A percentile compares a stretch with the other conserved stretches of the same genome.
Conservation (phyloP, 2,888 invertebrate genomes). For the Lagria hirta region DNA sequence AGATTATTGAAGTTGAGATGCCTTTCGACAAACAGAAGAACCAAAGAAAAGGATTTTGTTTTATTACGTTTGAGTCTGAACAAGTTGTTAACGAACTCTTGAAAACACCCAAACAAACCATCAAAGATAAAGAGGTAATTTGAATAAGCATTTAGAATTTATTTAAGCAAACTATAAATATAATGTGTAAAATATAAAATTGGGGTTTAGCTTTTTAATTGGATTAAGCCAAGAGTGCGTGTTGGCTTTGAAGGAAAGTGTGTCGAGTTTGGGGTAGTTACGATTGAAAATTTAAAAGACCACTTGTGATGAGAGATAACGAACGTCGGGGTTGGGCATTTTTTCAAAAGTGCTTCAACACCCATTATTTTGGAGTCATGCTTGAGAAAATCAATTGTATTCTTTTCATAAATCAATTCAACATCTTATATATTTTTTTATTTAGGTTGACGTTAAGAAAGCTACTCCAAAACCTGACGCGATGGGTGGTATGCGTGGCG, state of each 20-base stretch:
- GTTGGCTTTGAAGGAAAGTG: too few species aligned
- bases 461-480: conserved; percentile 89
- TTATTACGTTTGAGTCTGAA: conserved; percentile 96
- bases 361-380: too few species aligned
- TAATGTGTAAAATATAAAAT: too few species aligned
- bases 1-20: conserved; percentile 96
- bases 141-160: conserved; percentile 2
- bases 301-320: too few species aligned
- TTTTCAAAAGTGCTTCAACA: too few species aligned
- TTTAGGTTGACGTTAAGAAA: conserved; percentile 88
- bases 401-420: background rate
- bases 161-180: conserved; percentile 1
- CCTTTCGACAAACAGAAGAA: conserved; percentile 97
- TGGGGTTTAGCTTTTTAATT: too few species aligned
- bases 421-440: conserved; percentile 20
- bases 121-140: conserved; percentile 86
- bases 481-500: conserved; percentile 59
- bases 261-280: too few species aligned
- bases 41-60: conserved; percentile 95
- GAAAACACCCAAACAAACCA: conserved; percentile 90
- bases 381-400: too few species aligned
- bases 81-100: conserved; percentile 89
- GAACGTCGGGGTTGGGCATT: too few species aligned
- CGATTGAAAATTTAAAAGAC: too few species aligned
- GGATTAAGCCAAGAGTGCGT: too few species aligned